Base-by-base conservation (phyloP, 2,113 vertebrate genomes). In the Pomatostomus ruficeps region DNA sequence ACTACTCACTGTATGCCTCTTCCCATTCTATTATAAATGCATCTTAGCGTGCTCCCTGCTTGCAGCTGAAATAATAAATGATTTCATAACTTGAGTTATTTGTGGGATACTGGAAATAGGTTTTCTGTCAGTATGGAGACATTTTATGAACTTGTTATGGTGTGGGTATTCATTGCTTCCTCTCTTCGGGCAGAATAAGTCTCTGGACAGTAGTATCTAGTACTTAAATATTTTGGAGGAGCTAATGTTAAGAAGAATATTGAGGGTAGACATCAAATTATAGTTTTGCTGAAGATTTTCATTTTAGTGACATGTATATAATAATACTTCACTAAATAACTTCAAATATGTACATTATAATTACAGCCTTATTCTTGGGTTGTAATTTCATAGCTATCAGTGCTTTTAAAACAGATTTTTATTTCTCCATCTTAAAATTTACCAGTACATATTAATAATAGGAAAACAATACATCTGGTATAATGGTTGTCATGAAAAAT, bases 11-110 rank as follows among this genome's bases (percentile, higher is more conserved):
- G 35, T 72, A 85, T 96, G 93, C 49, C 35, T 97, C 96, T 96
- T 88, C 61, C 43, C 40, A 85, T 97, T 96, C 86, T 88, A 46
- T 85, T 93, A 87, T 79, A 93, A 95, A 89, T 87, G 67, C 74
- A 94, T 74, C 45, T 93, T 91, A 91, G 85, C 38, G 54, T 94
- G 82, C 45, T 97, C 73, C 83, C 23, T 95, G 59, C 81, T 96
- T 93, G 92, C 90, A 91, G 68, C 40, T 78, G 75, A 73, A 93
- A 87, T 68, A 87, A 84, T 62, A 91, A 95, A 78, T 88, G 14
- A 75, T 76, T 96, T 88, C 45, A 87, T 96, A 91, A 91, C 92
- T 80, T 65, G 87, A 96, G 90, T 96, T 97, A 95, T 95, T 95
- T 97, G 77, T 89, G 85, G 94, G 89, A 82, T 95, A 92, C 88